phyloP scores from a whole-genome alignment of 2,113 vertebrate species.

The Emydocephalus ijimae region DNA sequence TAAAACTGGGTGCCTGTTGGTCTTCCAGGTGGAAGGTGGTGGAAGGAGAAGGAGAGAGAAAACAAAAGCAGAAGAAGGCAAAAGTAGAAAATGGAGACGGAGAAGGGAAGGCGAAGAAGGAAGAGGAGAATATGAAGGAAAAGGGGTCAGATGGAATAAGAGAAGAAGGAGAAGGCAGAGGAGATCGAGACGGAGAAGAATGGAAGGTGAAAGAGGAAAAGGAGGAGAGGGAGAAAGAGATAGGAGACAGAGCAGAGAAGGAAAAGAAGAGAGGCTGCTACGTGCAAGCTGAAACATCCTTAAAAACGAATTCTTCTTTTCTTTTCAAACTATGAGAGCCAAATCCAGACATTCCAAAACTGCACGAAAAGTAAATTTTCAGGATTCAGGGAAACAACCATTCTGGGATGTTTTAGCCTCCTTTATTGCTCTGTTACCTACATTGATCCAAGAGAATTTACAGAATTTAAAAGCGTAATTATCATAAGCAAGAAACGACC shows the following conservation, averaged over 20 bases:
- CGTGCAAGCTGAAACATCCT: too few species aligned
- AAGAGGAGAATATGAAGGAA: not conserved
- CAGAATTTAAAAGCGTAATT: not conserved
- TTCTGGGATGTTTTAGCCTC: not conserved
- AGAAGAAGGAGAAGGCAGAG: too few species aligned
- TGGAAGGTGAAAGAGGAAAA: not conserved
- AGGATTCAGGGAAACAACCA: not conserved
- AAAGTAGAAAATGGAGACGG: not conserved
- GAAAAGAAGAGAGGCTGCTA: too few species aligned
- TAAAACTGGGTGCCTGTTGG: not conserved
- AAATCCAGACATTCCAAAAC: not conserved
- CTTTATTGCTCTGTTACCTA: not conserved
- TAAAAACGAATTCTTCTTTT: too few species aligned
- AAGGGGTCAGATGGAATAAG: not conserved
- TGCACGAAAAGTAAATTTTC: not conserved
- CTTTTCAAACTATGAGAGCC: too few species aligned
- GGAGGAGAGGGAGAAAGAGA: too few species aligned
- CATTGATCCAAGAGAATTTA: not conserved
- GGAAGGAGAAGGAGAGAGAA: not conserved
- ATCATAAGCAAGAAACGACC: too few species aligned
- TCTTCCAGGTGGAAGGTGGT: too few species aligned
- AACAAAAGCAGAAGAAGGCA: not conserved
- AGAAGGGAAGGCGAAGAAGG: conserved; percentile 7
- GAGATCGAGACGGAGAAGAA: not conserved
- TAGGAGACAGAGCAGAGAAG: not conserved